Conservation (phyloP, 35 echinoderm and acorn worm species). For the Anneissia japonica region DNA sequence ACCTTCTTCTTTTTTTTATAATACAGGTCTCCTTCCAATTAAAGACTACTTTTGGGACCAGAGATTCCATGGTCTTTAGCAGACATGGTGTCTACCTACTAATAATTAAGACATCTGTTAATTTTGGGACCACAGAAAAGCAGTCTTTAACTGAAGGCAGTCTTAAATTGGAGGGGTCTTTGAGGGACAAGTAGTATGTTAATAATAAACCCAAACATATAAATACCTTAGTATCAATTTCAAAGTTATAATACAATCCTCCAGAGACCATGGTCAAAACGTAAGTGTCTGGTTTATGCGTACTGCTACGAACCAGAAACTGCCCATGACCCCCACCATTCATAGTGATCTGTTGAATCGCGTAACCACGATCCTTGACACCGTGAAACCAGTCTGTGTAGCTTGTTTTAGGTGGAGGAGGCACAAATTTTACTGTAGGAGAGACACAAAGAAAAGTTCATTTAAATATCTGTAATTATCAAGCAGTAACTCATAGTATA, state of each 20-base stretch:
- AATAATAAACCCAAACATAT: background rate
- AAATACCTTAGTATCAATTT: constrained; percentile 85
- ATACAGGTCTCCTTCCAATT: background rate
- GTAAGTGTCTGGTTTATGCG: constrained; percentile 68
- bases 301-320: constrained; percentile 76
- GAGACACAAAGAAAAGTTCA: constrained; percentile 12
- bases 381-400: constrained; percentile 65
- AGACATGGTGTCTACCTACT: background rate
- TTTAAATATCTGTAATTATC: too few relatives aligned
- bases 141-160: background rate
- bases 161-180: background rate
- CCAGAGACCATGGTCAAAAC: constrained; percentile 84
- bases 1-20: too few relatives aligned
- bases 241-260: constrained; percentile 87
- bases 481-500: too few relatives aligned
- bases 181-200: background rate
- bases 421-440: constrained; percentile 49
- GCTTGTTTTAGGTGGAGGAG: constrained; percentile 20
- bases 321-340: constrained; percentile 53
- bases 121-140: background rate
- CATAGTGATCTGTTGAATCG: constrained; percentile 64
- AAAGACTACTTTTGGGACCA: background rate
- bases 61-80: background rate
- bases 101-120: background rate
- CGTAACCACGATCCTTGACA: constrained; percentile 56